phyloP scores from a whole-genome alignment of 1,140 invertebrate species.

The Heterodera schachtii region DNA sequence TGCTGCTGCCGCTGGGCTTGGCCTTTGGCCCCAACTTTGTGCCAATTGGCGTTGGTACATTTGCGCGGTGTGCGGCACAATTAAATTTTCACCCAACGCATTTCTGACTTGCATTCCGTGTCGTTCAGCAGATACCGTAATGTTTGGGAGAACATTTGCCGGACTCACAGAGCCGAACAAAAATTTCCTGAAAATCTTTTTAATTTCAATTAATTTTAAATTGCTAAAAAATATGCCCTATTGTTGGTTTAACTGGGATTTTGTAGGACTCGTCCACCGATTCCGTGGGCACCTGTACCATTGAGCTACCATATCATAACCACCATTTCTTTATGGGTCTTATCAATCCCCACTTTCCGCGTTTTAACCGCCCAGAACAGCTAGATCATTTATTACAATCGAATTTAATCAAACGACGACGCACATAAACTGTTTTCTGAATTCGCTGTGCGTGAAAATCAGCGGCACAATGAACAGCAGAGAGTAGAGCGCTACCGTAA shows the following conservation, averaged over 20 bases:
- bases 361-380: neutral
- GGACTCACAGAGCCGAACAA: neutral
- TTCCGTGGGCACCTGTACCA: too few species aligned
- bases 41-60: neutral
- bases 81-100: neutral
- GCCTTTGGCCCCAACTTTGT: slow-evolving; percentile 1
- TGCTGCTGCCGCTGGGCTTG: too few species aligned
- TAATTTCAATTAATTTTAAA: neutral
- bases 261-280: too few species aligned
- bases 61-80: neutral
- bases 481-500: slow-evolving; percentile 1
- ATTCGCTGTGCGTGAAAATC: neutral
- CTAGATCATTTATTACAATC: neutral
- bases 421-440: slow-evolving; percentile 3
- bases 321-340: too few species aligned
- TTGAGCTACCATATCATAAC: too few species aligned
- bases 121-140: neutral
- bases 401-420: neutral
- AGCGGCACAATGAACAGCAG: slow-evolving; percentile 12
- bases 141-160: neutral
- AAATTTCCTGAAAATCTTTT: neutral
- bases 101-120: neutral
- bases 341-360: too few species aligned
- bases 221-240: too few species aligned
- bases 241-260: too few species aligned